A percentile compares a stretch with the other conserved stretches of the same genome.
Evolutionary conservation across 2,888 invertebrate species (phyloP).

Genomic region (Diogma glabrata): DNA sequence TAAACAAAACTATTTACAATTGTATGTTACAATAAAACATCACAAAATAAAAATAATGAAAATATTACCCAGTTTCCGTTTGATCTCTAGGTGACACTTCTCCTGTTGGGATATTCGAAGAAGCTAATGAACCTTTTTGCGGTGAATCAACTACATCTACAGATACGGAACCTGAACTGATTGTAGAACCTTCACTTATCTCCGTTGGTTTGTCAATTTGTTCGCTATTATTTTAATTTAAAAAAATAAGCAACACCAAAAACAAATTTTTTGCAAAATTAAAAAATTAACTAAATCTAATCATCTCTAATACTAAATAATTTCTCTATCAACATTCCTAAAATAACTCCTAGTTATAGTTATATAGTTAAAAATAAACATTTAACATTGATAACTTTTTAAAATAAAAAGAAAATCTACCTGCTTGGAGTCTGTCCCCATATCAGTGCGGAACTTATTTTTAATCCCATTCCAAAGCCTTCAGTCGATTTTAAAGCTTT

Average conservation of each 20-base stretch:
- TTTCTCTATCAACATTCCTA: no score
- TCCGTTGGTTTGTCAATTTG: conserved; percentile 1
- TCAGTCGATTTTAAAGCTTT: conserved; percentile 71
- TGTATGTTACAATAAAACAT: no score
- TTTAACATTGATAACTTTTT: no score
- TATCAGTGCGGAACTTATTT: conserved; percentile 44
- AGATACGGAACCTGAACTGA: conserved; percentile 1
- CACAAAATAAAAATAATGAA: no score
- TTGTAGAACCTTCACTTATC: background rate
- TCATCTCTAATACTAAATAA: background rate
- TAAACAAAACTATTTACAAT: no score
- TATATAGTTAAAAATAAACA: background rate
- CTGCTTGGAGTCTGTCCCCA: conserved; percentile 34
- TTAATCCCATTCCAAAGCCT: conserved; percentile 52
- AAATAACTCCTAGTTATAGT: background rate
- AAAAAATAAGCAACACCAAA: conserved; percentile 4
- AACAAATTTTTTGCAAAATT: conserved; percentile 3
- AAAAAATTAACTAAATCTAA: conserved; percentile 1
- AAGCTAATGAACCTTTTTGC: background rate
- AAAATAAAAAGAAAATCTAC: background rate
- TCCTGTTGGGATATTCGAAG: no score
- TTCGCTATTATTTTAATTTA: background rate
- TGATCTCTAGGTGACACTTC: no score
- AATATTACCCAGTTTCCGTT: no score
- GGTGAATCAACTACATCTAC: conserved; percentile 8